A percentile compares a stretch with the other conserved stretches of the same genome.
Conservation (phyloP, 2,888 invertebrate genomes). For the Siphonodentalium dalli region DNA sequence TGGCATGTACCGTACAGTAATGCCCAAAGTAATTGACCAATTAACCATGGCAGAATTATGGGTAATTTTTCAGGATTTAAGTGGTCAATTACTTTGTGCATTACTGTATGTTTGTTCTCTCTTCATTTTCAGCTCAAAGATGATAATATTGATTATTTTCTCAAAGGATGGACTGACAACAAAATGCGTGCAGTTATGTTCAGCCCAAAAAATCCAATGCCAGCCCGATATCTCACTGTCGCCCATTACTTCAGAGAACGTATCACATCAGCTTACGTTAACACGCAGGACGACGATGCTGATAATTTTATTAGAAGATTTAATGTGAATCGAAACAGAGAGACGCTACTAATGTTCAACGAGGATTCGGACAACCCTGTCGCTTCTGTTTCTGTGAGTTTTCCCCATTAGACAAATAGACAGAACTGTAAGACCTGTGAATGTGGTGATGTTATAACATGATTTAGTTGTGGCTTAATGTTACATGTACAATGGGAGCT, state of each 20-base stretch:
- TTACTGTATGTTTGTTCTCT: not conserved
- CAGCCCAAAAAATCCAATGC: conserved; percentile 73
- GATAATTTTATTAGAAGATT: conserved; percentile 71
- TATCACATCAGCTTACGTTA: conserved; percentile 79
- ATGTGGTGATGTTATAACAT: too few species aligned
- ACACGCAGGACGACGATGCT: conserved; percentile 52
- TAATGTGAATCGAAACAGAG: conserved; percentile 69
- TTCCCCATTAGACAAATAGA: too few species aligned
- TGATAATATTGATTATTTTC: conserved; percentile 76
- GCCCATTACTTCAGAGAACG: conserved; percentile 86
- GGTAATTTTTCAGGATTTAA: too few species aligned
- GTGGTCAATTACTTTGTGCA: not conserved
- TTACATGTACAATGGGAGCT: too few species aligned
- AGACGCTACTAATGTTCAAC: conserved; percentile 87
- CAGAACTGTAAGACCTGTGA: too few species aligned
- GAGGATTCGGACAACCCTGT: conserved; percentile 74
- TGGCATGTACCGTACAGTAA: too few species aligned
- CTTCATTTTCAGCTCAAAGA: conserved; percentile 70
- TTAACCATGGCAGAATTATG: too few species aligned
- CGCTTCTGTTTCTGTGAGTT: conserved; percentile 50
- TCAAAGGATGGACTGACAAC: conserved; percentile 91
- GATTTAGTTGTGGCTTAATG: too few species aligned
- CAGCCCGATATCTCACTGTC: conserved; percentile 85
- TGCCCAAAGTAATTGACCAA: too few species aligned
- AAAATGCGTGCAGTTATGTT: conserved; percentile 88